Evolutionary conservation across 2,797 vertebrate species (phyloP).

Genomic region (Acanthis flammea): DNA sequence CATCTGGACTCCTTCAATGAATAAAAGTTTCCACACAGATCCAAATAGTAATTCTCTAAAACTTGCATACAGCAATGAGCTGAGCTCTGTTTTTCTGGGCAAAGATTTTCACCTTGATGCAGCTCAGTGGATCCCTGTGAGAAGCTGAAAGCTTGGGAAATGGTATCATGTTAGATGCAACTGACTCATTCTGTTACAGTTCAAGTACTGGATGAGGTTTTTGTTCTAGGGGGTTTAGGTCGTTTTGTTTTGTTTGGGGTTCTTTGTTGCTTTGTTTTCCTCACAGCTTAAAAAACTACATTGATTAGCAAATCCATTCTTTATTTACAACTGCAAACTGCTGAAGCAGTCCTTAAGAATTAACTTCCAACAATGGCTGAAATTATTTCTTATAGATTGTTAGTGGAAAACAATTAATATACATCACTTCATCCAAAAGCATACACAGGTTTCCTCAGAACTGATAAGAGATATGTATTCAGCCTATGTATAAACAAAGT

Average conservation of each 20-base stretch:
- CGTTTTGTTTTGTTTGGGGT: neutral
- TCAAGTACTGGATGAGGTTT: neutral
- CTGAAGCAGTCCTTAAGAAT: neutral
- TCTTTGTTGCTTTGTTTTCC: neutral
- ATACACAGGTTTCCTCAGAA: neutral
- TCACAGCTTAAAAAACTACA: neutral
- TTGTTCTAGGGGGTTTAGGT: accelerated
- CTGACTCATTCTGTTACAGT: neutral
- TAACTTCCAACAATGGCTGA: neutral
- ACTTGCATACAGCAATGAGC: neutral
- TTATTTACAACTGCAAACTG: neutral
- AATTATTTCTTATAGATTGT: neutral
- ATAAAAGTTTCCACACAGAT: neutral
- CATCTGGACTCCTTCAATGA: neutral
- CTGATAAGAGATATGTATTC: neutral
- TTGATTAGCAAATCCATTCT: neutral
- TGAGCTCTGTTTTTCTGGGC: neutral
- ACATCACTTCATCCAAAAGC: neutral
- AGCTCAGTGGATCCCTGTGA: neutral
- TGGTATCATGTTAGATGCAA: neutral
- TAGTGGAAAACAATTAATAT: neutral
- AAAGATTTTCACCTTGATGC: neutral
- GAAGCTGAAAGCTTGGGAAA: neutral
- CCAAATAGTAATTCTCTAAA: neutral
- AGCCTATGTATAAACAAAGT: neutral